Base-by-base conservation (phyloP, 2,888 invertebrate species). In the Xylota sylvarum region DNA sequence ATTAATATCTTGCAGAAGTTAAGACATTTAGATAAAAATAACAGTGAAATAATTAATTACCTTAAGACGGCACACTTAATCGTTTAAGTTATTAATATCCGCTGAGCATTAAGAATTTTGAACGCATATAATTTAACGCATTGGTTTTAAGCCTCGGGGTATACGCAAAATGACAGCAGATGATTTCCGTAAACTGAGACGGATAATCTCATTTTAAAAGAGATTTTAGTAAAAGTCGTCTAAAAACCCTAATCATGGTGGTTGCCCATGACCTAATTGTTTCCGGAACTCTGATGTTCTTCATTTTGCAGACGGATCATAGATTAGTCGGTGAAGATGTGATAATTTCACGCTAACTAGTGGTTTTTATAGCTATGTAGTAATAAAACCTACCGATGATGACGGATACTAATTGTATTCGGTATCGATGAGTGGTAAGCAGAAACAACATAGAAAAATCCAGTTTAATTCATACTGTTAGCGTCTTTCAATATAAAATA, bases 181-280 rank as follows among this genome's bases (percentile, higher is more conserved):
- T 43, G 43, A 43, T 43, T 14, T 50, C 35, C 30, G 12, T 37
- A 5, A 35, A 14, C 27, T 12, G 40, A 27, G 10, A 12, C n/a
- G 6, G n/a, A 46, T 43, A 32, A 48, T 10, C 12, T 2, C 12
- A 23, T 12, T 50, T 23, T 12, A 3, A 30, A 55, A 12, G 43
- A 23, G 19, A 0, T 27, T 5, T 10, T 4, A 27, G 5, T 43
- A 48, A 55, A 55, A 56, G 56, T 10, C 14, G 17, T 12, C n/a
- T 30, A 6, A 27, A 62, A 14, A 32, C 27, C 12, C 46, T 46
- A 46, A 56, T 46, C 27, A 2, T 10, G 19, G 17, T 56, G 23
- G 56, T 12, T 64, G 65, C 4, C 58, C 76, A 19, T 77, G 67
- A 77, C 67, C 67, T 50, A 56, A 67, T 65, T 10, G 55, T 35